Conservation (phyloP, 2,888 invertebrate genomes). For the Melinopterus prodromus region DNA sequence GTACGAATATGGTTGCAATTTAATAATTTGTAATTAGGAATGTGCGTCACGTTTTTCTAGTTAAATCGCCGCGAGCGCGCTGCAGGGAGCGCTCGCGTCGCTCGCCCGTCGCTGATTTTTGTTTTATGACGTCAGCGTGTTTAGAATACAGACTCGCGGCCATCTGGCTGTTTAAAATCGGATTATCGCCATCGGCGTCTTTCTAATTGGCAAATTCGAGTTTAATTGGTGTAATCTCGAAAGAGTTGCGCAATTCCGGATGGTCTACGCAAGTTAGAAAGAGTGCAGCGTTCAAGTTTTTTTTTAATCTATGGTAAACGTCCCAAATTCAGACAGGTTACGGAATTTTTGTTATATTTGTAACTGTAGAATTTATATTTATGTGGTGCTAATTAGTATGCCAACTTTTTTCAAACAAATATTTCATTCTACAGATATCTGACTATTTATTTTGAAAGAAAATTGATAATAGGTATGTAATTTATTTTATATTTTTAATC, state of each 20-base stretch:
- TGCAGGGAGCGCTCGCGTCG: conserved; percentile 42
- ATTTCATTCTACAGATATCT: no score
- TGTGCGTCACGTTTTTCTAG: conserved; percentile 61
- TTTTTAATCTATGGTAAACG: no score
- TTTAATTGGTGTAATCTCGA: conserved; percentile 29
- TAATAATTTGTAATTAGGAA: conserved; percentile 58
- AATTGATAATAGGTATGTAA: no score
- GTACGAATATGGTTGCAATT: conserved; percentile 44
- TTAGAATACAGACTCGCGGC: conserved; percentile 53
- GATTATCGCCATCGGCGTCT: conserved; percentile 49
- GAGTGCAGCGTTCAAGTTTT: not conserved
- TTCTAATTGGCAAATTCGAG: conserved; percentile 34
- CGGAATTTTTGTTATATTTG: no score
- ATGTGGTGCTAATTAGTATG: no score
- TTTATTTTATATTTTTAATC: no score
- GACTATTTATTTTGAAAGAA: no score
- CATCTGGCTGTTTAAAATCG: conserved; percentile 52
- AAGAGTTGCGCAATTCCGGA: conserved; percentile 25
- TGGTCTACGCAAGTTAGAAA: not conserved
- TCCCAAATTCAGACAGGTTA: no score
- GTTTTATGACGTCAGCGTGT: conserved; percentile 59
- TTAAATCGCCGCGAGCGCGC: conserved; percentile 50
- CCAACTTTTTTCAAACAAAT: no score
- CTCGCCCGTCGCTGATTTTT: conserved; percentile 52
- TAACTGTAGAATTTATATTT: no score